phyloP scores from a whole-genome alignment of 2,113 vertebrate genomes.

The Cololabis saira region DNA sequence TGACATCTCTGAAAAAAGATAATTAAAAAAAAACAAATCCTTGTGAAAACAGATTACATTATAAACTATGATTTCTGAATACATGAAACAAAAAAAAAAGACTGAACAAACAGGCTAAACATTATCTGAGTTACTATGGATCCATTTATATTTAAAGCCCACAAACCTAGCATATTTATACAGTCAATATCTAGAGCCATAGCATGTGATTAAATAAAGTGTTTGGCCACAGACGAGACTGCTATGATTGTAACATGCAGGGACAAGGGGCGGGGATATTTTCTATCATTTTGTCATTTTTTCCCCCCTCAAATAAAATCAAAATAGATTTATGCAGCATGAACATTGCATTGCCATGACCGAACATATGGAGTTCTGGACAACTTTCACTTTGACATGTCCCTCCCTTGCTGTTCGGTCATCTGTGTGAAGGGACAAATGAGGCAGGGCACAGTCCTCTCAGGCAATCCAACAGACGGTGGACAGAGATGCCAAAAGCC shows the following conservation, averaged over 20 bases:
- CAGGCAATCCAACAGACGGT: constrained; percentile 31
- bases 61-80: no score
- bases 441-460: constrained; percentile 23
- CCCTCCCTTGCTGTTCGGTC: not conserved
- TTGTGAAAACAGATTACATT: no score
- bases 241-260: not conserved
- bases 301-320: not conserved
- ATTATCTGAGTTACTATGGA: no score
- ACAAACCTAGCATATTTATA: not conserved
- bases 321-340: not conserved
- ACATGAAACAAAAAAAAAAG: no score
- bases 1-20: no score
- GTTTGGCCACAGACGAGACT: not conserved
- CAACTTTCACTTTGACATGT: constrained; percentile 5
- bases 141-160: not conserved
- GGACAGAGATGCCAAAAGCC: constrained; percentile 38
- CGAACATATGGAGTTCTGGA: not conserved
- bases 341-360: not conserved
- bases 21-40: no score
- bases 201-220: not conserved
- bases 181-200: not conserved
- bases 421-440: not conserved
- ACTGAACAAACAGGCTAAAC: no score
- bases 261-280: no score
- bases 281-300: not conserved